phyloP scores from a whole-genome alignment of 2,113 vertebrate species.

The Aphyosemion australe region DNA sequence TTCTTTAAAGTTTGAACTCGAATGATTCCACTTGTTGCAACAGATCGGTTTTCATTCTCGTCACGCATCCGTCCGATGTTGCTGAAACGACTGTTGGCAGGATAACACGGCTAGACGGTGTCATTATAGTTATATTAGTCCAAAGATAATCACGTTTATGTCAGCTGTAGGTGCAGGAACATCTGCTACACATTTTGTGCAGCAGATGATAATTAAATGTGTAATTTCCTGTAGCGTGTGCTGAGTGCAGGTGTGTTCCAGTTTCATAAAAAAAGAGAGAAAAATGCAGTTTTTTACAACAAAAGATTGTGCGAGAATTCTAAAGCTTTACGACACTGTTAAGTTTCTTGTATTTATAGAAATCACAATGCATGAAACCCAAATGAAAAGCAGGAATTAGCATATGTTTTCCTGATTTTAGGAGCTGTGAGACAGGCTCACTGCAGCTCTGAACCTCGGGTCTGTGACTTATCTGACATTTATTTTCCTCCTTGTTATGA shows the following conservation, averaged over 20 bases:
- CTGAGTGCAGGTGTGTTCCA: constrained; percentile 3
- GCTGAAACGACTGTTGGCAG: background rate
- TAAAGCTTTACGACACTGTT: background rate
- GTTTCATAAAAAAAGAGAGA: background rate
- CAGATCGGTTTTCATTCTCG: constrained; percentile 14
- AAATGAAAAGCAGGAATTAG: constrained; percentile 16
- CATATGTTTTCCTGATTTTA: constrained; percentile 29
- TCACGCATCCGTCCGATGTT: constrained; percentile 6
- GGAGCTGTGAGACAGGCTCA: constrained; percentile 13
- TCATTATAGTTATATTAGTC: background rate
- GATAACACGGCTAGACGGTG: background rate
- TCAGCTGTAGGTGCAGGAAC: background rate
- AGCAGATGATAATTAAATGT: constrained; percentile 9
- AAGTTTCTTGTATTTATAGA: constrained; percentile 6
- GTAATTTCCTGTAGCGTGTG: background rate
- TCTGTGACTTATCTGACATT: constrained; percentile 41
- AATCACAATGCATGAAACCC: background rate
- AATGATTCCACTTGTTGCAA: constrained; percentile 58
- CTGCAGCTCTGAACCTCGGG: background rate
- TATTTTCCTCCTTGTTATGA: constrained; percentile 20
- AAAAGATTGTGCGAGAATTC: too few relatives aligned
- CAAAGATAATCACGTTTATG: background rate
- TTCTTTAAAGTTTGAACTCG: constrained; percentile 39
- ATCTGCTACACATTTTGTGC: background rate
- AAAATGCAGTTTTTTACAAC: background rate